Percentiles rank a stretch among this genome's conserved stretches.
phyloP scores from a whole-genome alignment of 2,113 vertebrate species.

The Corythornis cristatus region DNA sequence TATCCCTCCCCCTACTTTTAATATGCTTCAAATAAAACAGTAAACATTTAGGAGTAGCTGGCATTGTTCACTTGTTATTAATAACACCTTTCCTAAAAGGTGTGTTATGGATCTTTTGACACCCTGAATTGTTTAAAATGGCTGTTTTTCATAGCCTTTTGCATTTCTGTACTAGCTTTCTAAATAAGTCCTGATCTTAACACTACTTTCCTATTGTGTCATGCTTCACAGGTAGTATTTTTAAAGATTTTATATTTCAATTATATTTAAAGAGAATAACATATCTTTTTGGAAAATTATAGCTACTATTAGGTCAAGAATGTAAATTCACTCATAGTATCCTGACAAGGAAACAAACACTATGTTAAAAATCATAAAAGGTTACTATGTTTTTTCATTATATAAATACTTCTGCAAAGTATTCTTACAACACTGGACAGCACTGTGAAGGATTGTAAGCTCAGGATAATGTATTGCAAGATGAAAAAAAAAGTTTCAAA shows the following conservation, averaged over 20 bases:
- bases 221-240: constrained; percentile 21
- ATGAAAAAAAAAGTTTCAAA: not conserved
- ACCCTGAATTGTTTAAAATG: not conserved
- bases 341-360: constrained; percentile 1
- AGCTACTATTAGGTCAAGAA: constrained; percentile 43
- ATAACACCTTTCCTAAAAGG: not conserved
- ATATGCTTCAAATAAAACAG: not conserved
- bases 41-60: not conserved
- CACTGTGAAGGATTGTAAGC: not conserved
- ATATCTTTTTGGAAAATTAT: constrained; percentile 20
- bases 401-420: not conserved
- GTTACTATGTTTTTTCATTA: not conserved
- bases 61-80: not conserved
- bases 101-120: not conserved
- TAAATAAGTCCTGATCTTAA: not conserved
- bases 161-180: not conserved
- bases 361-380: not conserved
- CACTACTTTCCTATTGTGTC: not conserved
- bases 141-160: not conserved
- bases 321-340: constrained; percentile 29
- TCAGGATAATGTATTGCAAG: not conserved
- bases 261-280: not conserved
- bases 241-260: not conserved
- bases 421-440: not conserved
- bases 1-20: not conserved